Evolutionary conservation across 2,797 vertebrate species (phyloP).

Genomic region (Phyllotis vaccarum): DNA sequence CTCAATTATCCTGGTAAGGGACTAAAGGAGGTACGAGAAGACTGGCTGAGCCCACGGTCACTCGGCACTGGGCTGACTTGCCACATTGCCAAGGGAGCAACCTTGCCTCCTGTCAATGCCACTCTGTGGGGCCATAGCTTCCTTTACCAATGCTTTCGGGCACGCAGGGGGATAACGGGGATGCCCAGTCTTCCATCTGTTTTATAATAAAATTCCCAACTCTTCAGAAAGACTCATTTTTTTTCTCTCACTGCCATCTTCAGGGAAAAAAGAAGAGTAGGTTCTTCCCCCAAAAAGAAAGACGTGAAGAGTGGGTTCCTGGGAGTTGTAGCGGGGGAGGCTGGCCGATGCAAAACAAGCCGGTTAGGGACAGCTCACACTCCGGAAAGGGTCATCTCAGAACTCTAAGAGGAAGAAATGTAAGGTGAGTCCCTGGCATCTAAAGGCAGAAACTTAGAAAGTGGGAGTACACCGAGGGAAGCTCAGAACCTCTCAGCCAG

Average conservation of each 20-base stretch:
- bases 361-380: neutral
- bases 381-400: slow-evolving; percentile 23
- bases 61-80: slow-evolving; percentile 83
- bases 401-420: slow-evolving; percentile 43
- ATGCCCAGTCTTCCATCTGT: slow-evolving; percentile 85
- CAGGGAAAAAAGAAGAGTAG: slow-evolving; percentile 85
- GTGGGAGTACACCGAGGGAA: neutral
- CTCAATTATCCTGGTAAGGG: slow-evolving; percentile 94
- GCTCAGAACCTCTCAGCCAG: slow-evolving; percentile 77
- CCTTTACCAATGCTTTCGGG: slow-evolving; percentile 85
- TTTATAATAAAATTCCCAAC: slow-evolving; percentile 88
- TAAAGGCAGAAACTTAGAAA: neutral
- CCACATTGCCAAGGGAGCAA: slow-evolving; percentile 78
- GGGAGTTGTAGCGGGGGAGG: neutral
- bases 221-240: slow-evolving; percentile 85
- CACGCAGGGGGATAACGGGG: slow-evolving; percentile 84
- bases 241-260: slow-evolving; percentile 91
- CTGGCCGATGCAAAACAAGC: neutral
- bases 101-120: slow-evolving; percentile 80
- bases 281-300: neutral
- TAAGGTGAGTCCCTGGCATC: accelerated
- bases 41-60: slow-evolving; percentile 90
- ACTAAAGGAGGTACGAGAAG: slow-evolving; percentile 70
- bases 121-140: slow-evolving; percentile 84
- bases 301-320: neutral